These are phyloP conservation scores for Diloba caeruleocephala DNA, from an alignment of 2,888 invertebrate genomes.

Conservation along the genomic window DNA sequence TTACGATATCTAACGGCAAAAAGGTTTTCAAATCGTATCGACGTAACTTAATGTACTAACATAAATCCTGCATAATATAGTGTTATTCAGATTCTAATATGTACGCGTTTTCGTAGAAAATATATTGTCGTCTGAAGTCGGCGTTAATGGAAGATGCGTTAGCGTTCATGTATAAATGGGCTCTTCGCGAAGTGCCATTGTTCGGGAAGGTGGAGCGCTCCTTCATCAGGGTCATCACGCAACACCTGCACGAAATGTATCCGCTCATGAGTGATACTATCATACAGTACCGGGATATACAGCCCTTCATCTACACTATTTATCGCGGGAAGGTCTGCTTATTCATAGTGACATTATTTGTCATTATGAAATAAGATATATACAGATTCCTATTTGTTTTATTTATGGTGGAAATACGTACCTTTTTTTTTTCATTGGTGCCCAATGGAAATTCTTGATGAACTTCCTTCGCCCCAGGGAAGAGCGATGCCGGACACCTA, in stretches of 20 bases:
- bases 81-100: background rate
- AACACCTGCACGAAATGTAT: conserved; percentile 86
- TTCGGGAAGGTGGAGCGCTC: conserved; percentile 86
- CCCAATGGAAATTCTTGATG: too few relatives aligned
- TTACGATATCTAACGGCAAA: too few relatives aligned
- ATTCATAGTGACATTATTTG: too few relatives aligned
- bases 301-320: conserved; percentile 84
- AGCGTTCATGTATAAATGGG: conserved; percentile 86
- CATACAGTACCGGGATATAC: conserved; percentile 83
- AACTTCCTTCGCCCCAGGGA: too few relatives aligned
- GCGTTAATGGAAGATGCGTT: conserved; percentile 87
- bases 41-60: background rate
- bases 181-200: conserved; percentile 86
- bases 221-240: conserved; percentile 87
- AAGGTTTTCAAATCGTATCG: too few relatives aligned
- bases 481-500: too few relatives aligned
- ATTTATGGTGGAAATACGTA: too few relatives aligned
- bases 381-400: too few relatives aligned
- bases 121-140: conserved; percentile 84
- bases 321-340: conserved; percentile 84
- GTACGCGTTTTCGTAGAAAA: conserved; percentile 63
- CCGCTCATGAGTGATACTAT: conserved; percentile 85
- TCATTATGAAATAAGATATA: too few relatives aligned
- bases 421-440: too few relatives aligned
- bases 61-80: background rate